A percentile compares a stretch with the other conserved stretches of the same genome.
These are phyloP conservation scores for Eupithecia exiguata DNA, from an alignment of 2,888 invertebrate species.

Conservation along the genomic window DNA sequence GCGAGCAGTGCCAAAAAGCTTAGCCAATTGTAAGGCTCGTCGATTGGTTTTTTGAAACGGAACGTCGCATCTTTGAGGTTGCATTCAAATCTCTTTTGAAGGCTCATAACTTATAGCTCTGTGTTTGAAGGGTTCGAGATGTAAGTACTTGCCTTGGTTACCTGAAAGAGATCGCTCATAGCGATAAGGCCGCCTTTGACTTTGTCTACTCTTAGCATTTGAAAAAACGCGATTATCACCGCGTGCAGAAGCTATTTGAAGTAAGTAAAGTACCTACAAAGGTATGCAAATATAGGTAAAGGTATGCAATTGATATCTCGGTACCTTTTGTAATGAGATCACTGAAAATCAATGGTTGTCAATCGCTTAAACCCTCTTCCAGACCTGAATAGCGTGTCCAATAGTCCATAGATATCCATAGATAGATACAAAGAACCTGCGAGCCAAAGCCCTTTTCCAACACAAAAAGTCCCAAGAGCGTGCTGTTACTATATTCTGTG, in stretches of 20 bases:
- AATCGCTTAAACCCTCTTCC: not conserved
- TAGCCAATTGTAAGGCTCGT: not conserved
- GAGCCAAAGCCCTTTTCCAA: not conserved
- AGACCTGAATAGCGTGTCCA: slow-evolving; percentile 2
- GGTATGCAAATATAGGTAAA: too few species aligned
- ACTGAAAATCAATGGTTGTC: not conserved
- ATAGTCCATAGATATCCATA: not conserved
- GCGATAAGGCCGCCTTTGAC: too few species aligned
- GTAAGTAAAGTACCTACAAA: too few species aligned
- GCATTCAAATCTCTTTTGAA: not conserved
- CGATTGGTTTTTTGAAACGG: not conserved
- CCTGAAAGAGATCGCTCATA: too few species aligned
- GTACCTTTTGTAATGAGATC: too few species aligned
- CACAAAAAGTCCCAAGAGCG: too few species aligned
- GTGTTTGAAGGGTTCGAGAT: not conserved
- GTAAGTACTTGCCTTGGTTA: too few species aligned
- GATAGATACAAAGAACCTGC: not conserved
- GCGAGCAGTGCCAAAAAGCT: not conserved
- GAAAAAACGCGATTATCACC: too few species aligned
- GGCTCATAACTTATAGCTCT: too few species aligned
- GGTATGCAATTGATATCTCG: too few species aligned
- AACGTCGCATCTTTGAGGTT: not conserved
- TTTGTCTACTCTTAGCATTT: too few species aligned
- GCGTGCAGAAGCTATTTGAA: too few species aligned
- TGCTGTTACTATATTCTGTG: not conserved